Conservation (phyloP, 2,888 invertebrate species). For the Dryomyza anilis region DNA sequence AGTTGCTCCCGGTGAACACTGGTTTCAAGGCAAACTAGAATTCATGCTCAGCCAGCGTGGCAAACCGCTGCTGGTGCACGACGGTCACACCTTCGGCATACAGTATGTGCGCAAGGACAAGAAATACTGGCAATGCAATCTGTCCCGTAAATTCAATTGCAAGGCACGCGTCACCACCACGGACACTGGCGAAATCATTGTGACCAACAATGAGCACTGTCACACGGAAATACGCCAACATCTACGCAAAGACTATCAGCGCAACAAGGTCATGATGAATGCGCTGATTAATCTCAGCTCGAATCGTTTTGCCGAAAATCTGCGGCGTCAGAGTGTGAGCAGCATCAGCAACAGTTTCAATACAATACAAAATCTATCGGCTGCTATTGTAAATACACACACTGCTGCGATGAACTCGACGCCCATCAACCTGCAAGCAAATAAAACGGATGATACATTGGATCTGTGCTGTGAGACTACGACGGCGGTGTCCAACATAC, state of each 20-base stretch:
- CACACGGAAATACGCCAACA: constrained; percentile 62
- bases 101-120: constrained; percentile 62
- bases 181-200: constrained; percentile 57
- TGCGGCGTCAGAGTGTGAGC: constrained; percentile 43
- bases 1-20: constrained; percentile 62
- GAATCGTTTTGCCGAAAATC: constrained; percentile 48
- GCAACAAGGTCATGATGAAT: constrained; percentile 60
- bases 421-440: background rate
- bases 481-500: no score
- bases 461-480: no score
- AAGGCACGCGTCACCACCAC: constrained; percentile 62
- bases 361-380: constrained; percentile 11
- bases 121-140: constrained; percentile 62
- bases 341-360: constrained; percentile 31
- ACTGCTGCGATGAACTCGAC: background rate
- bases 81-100: constrained; percentile 61
- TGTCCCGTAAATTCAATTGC: constrained; percentile 62
- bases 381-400: constrained; percentile 4
- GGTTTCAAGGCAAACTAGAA: constrained; percentile 62
- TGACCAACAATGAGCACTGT: constrained; percentile 61
- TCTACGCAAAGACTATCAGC: constrained; percentile 61
- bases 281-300: constrained; percentile 56
- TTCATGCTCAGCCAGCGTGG: constrained; percentile 62
- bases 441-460: background rate
- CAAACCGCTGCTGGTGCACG: constrained; percentile 60